Conservation (phyloP, 53 echinoderm and acorn worm genomes). For the Astropecten irregularis region DNA sequence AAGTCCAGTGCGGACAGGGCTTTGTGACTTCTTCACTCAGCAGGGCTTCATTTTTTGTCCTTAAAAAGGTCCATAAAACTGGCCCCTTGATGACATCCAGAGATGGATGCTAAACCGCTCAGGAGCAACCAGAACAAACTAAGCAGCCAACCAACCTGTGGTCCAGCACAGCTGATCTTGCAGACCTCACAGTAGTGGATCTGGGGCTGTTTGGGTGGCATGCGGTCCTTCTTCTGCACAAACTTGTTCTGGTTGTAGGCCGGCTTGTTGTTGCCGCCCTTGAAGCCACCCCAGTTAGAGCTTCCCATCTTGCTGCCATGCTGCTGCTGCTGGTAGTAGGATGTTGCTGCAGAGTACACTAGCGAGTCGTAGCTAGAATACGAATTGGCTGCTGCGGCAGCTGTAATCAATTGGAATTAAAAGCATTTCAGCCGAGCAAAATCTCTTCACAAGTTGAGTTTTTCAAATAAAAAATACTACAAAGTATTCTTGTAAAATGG, state of each 20-base stretch:
- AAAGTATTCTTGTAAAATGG: neutral
- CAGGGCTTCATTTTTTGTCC: too few species aligned
- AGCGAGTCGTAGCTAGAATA: slow-evolving; percentile 95
- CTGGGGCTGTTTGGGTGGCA: slow-evolving; percentile 91
- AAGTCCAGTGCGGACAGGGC: too few species aligned
- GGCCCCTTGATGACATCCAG: too few species aligned
- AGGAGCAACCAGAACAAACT: too few species aligned
- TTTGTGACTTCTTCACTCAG: too few species aligned
- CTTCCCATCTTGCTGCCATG: slow-evolving; percentile 68
- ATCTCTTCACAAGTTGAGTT: neutral
- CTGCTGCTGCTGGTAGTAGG: slow-evolving; percentile 96
- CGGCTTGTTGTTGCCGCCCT: slow-evolving; percentile 67
- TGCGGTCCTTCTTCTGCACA: slow-evolving; percentile 61
- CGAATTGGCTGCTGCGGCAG: slow-evolving; percentile 51
- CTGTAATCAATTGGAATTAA: neutral
- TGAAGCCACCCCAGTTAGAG: slow-evolving; percentile 68
- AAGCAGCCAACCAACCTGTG: slow-evolving; percentile 81
- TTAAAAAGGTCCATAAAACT: too few species aligned
- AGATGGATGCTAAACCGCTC: too few species aligned
- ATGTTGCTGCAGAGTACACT: slow-evolving; percentile 94
- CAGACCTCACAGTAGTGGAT: slow-evolving; percentile 98
- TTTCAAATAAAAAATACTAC: neutral
- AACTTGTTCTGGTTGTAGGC: slow-evolving; percentile 61
- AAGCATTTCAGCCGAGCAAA: neutral
- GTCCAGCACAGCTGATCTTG: slow-evolving; percentile 99